Evolutionary conservation across 2,888 invertebrate genomes (phyloP).

Genomic region (Phorcus lineatus): DNA sequence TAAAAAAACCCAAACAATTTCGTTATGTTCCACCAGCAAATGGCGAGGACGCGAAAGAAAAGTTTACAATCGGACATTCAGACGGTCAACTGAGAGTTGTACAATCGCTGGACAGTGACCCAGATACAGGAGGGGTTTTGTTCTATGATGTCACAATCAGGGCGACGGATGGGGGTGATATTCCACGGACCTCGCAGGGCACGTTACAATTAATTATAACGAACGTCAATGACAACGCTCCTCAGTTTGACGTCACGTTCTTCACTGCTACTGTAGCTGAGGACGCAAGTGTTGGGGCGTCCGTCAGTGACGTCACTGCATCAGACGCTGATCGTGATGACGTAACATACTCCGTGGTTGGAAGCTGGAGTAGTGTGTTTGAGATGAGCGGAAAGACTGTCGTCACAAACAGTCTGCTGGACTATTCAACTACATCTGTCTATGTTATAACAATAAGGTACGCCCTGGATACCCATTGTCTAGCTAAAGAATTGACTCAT

Average conservation of each 20-base stretch:
- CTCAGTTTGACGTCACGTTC: neutral
- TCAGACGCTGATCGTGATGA: neutral
- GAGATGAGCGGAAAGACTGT: neutral
- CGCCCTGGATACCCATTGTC: neutral
- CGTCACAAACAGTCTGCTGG: neutral
- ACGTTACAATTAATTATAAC: neutral
- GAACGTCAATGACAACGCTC: neutral
- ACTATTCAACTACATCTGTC: neutral
- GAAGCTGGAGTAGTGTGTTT: neutral
- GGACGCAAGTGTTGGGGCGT: neutral
- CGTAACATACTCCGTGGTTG: neutral
- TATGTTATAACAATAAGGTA: neutral
- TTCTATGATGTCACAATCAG: neutral
- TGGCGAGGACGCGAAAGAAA: neutral
- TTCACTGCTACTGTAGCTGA: neutral
- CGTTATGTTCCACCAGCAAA: neutral
- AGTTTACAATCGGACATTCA: neutral
- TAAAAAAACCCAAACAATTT: no score
- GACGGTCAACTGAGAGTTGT: neutral
- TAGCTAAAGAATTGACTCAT: no score
- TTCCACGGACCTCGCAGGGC: neutral
- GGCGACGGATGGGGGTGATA: neutral
- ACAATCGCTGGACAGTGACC: neutral
- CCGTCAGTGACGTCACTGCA: neutral
- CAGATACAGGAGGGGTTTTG: neutral